Evolutionary conservation across 2,113 vertebrate species (phyloP).

Genomic region (Podocnemis expansa): DNA sequence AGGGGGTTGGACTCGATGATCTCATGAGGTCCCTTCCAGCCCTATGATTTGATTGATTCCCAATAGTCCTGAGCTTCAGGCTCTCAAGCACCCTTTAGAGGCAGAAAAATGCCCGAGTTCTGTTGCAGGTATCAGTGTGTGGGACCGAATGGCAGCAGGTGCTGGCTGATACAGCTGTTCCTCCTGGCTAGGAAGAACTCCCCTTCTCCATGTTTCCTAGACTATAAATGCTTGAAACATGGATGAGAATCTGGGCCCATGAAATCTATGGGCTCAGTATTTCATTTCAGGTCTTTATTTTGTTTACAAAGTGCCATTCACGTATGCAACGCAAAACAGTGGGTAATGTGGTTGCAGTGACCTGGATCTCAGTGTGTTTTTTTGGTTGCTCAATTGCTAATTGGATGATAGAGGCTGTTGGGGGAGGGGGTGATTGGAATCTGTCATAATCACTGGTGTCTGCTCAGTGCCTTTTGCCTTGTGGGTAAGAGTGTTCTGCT

Average conservation of each 20-base stretch:
- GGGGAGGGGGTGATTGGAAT: accelerated
- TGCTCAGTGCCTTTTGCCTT: neutral
- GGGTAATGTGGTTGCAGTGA: neutral
- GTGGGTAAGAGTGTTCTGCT: accelerated
- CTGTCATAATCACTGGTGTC: neutral
- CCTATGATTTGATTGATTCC: too few species aligned
- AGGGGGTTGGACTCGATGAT: too few species aligned
- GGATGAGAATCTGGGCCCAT: neutral
- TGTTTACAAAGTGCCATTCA: accelerated
- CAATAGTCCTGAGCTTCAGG: accelerated
- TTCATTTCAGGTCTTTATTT: neutral
- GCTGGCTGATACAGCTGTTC: neutral
- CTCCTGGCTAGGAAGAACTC: accelerated
- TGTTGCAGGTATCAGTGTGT: accelerated
- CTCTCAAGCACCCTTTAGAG: neutral
- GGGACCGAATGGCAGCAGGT: accelerated
- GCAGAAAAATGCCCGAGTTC: accelerated
- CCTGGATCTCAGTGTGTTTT: accelerated
- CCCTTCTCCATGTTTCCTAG: accelerated
- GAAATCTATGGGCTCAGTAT: accelerated
- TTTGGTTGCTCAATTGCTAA: neutral
- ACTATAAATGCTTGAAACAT: accelerated
- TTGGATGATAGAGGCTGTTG: accelerated
- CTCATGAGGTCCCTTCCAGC: too few species aligned
- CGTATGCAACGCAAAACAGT: neutral